A percentile compares a stretch with the other conserved stretches of the same genome.
Conservation (phyloP, 2,797 vertebrate species). For the Schizopygopsis malacanthus region DNA sequence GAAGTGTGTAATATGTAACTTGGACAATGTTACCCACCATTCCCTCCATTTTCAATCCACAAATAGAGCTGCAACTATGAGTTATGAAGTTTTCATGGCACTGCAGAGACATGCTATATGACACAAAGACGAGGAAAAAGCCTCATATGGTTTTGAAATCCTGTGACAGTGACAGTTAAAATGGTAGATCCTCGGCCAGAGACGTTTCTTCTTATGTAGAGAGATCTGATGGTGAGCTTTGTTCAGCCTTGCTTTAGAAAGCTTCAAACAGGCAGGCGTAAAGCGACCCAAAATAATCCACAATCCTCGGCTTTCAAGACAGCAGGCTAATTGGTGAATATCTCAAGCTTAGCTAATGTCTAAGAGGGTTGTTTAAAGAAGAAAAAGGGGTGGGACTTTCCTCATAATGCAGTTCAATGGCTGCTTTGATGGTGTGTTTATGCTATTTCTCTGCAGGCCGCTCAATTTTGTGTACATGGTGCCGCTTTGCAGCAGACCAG, state of each 20-base stretch:
- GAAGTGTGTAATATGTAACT: too few relatives aligned
- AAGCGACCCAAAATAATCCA: slow-evolving; percentile 12
- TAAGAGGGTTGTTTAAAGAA: slow-evolving; percentile 28
- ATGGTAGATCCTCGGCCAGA: slow-evolving; percentile 24
- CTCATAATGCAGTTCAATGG: slow-evolving; percentile 18
- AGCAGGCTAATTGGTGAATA: slow-evolving; percentile 37
- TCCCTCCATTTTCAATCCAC: slow-evolving; percentile 46
- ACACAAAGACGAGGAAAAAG: slow-evolving; percentile 40
- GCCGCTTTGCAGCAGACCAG: slow-evolving; percentile 3
- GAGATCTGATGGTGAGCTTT: slow-evolving; percentile 42
- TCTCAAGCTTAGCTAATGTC: neutral
- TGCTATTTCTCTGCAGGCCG: slow-evolving; percentile 20
- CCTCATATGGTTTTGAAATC: slow-evolving; percentile 31
- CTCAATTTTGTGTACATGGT: slow-evolving; percentile 3
- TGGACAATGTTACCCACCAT: slow-evolving; percentile 29
- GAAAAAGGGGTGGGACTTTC: slow-evolving; percentile 13
- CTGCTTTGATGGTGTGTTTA: slow-evolving; percentile 52
- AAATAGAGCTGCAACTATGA: slow-evolving; percentile 52
- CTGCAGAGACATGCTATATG: slow-evolving; percentile 28
- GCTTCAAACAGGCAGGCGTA: slow-evolving; percentile 5
- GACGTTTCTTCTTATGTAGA: slow-evolving; percentile 46
- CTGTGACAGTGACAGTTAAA: slow-evolving; percentile 29
- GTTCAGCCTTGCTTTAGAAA: slow-evolving; percentile 19
- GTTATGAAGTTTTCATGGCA: slow-evolving; percentile 49
- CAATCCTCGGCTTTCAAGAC: slow-evolving; percentile 9